Conservation (phyloP, 2,113 vertebrate species). For the Gasterosteus aculeatus region DNA sequence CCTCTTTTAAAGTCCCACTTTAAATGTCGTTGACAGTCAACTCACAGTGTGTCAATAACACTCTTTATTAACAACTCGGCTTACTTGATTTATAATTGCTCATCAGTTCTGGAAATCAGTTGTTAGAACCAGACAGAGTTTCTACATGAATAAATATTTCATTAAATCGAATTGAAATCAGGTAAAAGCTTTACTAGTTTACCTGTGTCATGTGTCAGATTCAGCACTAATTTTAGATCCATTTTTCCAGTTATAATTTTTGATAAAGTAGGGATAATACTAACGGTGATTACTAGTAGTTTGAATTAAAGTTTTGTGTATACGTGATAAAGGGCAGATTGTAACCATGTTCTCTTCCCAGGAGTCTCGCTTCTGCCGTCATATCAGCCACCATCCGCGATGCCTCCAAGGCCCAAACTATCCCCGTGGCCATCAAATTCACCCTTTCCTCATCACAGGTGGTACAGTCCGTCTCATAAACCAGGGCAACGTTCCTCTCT, state of each 20-base stretch:
- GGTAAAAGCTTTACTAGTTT: not conserved
- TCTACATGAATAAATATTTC: not conserved
- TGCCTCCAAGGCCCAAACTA: slow-evolving; percentile 55
- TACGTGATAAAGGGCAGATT: not conserved
- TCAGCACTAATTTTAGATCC: not conserved
- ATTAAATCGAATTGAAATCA: not conserved
- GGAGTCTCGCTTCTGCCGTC: slow-evolving; percentile 75
- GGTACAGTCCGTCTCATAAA: slow-evolving; percentile 31
- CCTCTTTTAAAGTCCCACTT: not conserved
- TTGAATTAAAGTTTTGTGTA: not conserved
- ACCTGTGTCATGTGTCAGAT: not conserved
- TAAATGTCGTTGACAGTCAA: not conserved
- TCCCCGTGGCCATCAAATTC: slow-evolving; percentile 80
- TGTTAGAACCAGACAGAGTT: not conserved
- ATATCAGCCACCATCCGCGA: slow-evolving; percentile 81
- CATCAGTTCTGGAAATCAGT: not conserved
- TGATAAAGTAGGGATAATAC: not conserved
- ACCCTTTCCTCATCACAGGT: slow-evolving; percentile 71
- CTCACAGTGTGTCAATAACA: not conserved
- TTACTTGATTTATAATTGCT: not conserved
- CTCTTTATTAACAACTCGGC: not conserved
- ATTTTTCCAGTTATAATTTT: not conserved
- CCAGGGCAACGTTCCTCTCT: not conserved
- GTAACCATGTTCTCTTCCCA: slow-evolving; percentile 17
- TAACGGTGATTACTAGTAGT: not conserved